A percentile compares a stretch with the other conserved stretches of the same genome.
Conservation (phyloP, 2,113 vertebrate genomes). For the Oplegnathus fasciatus region DNA sequence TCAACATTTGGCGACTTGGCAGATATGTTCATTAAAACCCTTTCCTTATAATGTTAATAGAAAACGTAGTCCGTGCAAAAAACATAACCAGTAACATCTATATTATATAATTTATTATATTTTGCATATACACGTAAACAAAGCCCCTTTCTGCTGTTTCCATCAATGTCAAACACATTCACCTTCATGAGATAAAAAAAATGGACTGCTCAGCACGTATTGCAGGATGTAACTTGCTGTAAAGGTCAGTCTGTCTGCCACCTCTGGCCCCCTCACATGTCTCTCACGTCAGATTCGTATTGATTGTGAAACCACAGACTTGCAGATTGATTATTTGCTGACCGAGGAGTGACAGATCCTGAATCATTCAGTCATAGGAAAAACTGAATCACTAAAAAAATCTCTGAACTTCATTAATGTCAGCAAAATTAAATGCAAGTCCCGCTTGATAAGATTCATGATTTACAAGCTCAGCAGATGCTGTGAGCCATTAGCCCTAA, state of each 20-base stretch:
- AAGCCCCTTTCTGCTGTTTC: neutral
- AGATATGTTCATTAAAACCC: neutral
- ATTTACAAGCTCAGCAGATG: constrained; percentile 24
- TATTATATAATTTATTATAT: neutral
- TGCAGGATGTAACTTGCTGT: neutral
- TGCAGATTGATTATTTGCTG: constrained; percentile 55
- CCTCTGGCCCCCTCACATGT: constrained; percentile 18
- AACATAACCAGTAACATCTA: neutral
- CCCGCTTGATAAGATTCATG: neutral
- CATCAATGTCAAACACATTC: neutral
- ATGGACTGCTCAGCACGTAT: neutral
- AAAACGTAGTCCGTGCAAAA: neutral
- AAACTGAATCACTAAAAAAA: constrained; percentile 28
- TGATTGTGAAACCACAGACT: constrained; percentile 65
- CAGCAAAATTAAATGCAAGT: constrained; percentile 28
- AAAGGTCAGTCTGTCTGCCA: constrained; percentile 33
- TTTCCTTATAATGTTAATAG: neutral
- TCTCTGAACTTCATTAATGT: constrained; percentile 12
- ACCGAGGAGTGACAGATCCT: constrained; percentile 33
- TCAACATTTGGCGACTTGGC: neutral
- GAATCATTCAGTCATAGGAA: constrained; percentile 47
- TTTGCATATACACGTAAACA: neutral
- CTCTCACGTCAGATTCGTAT: constrained; percentile 45
- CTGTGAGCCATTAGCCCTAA: neutral
- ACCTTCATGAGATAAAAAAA: neutral